phyloP scores from a whole-genome alignment of 2,113 vertebrate genomes.

The Arizona elegans region DNA sequence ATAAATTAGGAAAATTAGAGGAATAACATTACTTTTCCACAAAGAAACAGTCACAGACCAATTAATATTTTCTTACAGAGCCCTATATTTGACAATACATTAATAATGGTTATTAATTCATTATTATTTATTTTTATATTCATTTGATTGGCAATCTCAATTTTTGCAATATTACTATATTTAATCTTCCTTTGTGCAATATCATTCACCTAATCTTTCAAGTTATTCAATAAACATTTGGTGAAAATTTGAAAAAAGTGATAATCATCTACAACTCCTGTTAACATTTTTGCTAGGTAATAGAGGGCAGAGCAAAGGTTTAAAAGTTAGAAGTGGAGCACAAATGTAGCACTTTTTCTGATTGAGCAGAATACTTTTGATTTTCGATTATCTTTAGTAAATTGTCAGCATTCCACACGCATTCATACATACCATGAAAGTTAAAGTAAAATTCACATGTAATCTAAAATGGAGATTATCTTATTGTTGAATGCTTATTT shows the following conservation, averaged over 20 bases:
- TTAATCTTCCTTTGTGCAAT: neutral
- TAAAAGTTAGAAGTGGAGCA: conserved; percentile 66
- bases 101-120: neutral
- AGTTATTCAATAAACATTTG: conserved; percentile 30
- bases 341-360: conserved; percentile 52
- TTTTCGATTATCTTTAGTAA: conserved; percentile 44
- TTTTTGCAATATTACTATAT: neutral
- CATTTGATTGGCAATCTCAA: neutral
- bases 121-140: neutral
- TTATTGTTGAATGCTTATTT: conserved; percentile 28
- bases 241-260: conserved; percentile 1
- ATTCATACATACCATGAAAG: neutral
- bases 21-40: neutral
- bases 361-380: conserved; percentile 48
- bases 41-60: neutral
- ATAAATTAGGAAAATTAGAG: neutral
- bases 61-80: neutral
- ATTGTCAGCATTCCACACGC: conserved; percentile 28
- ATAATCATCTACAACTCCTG: neutral
- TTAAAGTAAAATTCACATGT: conserved; percentile 11
- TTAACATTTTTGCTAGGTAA: neutral
- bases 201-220: conserved; percentile 5
- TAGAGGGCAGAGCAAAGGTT: neutral
- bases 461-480: neutral
- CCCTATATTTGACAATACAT: neutral